Percentiles rank a stretch among this genome's conserved stretches.
phyloP scores from a whole-genome alignment of 2,888 invertebrate genomes.

The Tipula lateralis region DNA sequence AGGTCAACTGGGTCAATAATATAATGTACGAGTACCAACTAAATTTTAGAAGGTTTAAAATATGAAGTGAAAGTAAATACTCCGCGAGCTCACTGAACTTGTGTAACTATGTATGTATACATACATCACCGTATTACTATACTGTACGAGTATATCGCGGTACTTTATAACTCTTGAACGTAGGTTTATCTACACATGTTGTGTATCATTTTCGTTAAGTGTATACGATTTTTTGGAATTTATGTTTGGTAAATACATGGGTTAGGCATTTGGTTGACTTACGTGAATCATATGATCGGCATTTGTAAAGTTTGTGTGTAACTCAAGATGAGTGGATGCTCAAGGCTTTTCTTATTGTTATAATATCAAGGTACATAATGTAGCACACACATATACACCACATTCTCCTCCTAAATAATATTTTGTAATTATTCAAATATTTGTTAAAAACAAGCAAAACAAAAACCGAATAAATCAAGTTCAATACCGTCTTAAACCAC shows the following conservation, averaged over 20 bases:
- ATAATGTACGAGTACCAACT: not conserved
- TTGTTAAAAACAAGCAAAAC: not conserved
- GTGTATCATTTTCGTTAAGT: not conserved
- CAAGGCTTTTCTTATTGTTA: not conserved
- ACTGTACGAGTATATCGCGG: too few species aligned
- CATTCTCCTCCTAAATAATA: not conserved
- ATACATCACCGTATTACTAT: not conserved
- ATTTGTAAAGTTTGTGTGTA: not conserved
- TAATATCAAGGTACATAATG: not conserved
- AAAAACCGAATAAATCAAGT: not conserved
- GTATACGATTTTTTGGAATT: not conserved
- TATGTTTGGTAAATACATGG: not conserved
- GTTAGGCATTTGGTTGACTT: not conserved
- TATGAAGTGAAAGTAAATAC: not conserved
- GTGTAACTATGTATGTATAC: not conserved
- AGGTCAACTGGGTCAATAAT: not conserved
- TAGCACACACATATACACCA: not conserved
- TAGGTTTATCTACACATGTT: not conserved
- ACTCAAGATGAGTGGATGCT: not conserved
- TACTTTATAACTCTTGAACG: too few species aligned
- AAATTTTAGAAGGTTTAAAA: not conserved
- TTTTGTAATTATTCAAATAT: not conserved
- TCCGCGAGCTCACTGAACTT: not conserved
- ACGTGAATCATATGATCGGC: not conserved
- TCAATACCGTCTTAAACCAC: not conserved